Base-by-base conservation (phyloP, 2,888 invertebrate genomes). In the Timandra comae region DNA sequence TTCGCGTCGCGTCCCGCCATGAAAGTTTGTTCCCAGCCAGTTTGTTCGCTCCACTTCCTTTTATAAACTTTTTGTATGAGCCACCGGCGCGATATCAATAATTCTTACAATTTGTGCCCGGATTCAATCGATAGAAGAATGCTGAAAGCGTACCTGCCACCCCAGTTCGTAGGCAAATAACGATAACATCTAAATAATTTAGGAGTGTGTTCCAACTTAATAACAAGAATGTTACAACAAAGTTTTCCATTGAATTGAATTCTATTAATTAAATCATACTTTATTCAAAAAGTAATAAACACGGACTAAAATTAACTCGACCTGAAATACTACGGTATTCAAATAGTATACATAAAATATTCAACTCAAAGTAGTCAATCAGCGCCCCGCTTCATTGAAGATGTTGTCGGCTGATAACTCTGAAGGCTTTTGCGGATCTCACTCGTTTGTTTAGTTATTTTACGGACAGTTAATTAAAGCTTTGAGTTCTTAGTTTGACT, bases 41-140 rank as follows among this genome's bases (percentile, higher is more conserved):
- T 84, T 84, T 77, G 81, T 71, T 68, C 73, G 80, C 75, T 76
- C 78, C 65, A 77, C 76, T 80, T 81, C 77, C 77, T 73, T 80
- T 80, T 77, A 75, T 70, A 79, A 81, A 80, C 69, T 82, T 82
- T 81, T 80, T 80, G 76, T 77, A 75, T 68, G 69, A 73, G 65
- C 68, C 64, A 54, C 60, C 54, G 55, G 58, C 51, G 64, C 58
- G 68, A 63, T 81, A 80, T 79, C 81, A 80, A 81, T 80, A 80
- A 80, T 80, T 80, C 79, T 79, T 72, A 65, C 74, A 69, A 72
- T 70, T 74, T 70, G 63, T 67, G 61, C 56, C 53, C 56, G 56
- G 52, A 63, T 64, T 56, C 62, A 62, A 67, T 68, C 65, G 61
- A 63, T 59, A 45, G 43, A 52, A 53, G 52, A 50, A 50, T 52